phyloP scores from a whole-genome alignment of 2,888 invertebrate genomes.

The Rhingia campestris region DNA sequence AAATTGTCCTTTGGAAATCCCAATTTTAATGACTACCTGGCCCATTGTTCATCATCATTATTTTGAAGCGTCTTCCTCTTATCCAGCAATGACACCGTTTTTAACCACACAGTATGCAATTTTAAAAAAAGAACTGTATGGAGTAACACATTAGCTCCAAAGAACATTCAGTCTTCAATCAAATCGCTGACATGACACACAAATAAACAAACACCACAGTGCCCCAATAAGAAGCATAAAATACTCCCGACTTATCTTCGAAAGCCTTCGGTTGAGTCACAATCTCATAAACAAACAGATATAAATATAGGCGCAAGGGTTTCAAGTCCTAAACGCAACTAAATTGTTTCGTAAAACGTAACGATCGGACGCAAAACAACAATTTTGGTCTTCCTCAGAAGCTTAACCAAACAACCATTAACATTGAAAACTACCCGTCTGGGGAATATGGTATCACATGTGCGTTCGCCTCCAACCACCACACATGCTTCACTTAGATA shows the following conservation, averaged over 20 bases:
- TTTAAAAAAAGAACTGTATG: conserved; percentile 1
- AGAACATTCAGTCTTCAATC: conserved; percentile 1
- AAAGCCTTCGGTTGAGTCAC: conserved; percentile 11
- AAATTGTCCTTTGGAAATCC: too few relatives aligned
- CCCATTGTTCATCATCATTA: too few relatives aligned
- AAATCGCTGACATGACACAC: conserved; percentile 35
- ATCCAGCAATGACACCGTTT: too few relatives aligned
- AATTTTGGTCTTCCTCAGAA: conserved; percentile 34
- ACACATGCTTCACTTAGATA: conserved; percentile 54
- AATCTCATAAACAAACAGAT: conserved; percentile 37
- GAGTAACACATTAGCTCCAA: background rate
- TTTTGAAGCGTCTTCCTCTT: too few relatives aligned
- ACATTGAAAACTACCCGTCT: background rate
- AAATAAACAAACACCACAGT: conserved; percentile 29
- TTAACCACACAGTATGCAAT: too few relatives aligned
- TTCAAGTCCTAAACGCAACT: conserved; percentile 15
- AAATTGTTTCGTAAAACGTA: conserved; percentile 48
- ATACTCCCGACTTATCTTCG: conserved; percentile 2
- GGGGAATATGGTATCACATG: conserved; percentile 32
- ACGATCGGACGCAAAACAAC: background rate
- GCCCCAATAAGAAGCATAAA: background rate
- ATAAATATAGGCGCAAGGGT: conserved; percentile 18
- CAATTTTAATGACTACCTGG: too few relatives aligned
- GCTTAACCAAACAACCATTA: conserved; percentile 43
- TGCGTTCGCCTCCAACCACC: conserved; percentile 27